Percentiles rank a stretch among this genome's conserved stretches.
phyloP scores from a whole-genome alignment of 2,797 vertebrate species.

The Falco novaeseelandiae region DNA sequence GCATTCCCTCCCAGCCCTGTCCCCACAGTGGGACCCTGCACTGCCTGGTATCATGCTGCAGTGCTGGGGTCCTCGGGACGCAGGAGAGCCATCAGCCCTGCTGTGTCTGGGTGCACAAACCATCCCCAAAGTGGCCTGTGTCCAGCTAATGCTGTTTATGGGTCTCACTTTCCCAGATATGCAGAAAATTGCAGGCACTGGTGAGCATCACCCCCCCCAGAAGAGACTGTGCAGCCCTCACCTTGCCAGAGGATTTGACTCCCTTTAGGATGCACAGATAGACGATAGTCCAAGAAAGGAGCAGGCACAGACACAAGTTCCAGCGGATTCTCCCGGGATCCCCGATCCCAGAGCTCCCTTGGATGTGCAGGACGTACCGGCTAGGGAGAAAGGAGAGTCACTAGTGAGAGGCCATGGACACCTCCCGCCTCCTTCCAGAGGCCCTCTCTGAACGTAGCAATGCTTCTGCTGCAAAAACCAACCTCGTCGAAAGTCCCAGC shows the following conservation, averaged over 20 bases:
- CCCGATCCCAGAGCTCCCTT: constrained; percentile 81
- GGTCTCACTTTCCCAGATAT: not conserved
- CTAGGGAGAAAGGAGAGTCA: constrained; percentile 48
- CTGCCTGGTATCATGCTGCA: accelerated
- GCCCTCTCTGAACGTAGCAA: not conserved
- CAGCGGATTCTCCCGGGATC: constrained; percentile 79
- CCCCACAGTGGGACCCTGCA: not conserved
- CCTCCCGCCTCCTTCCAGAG: not conserved
- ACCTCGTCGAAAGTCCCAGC: not conserved
- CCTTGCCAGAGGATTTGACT: constrained; percentile 85
- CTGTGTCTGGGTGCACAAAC: not conserved
- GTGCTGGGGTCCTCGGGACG: not conserved
- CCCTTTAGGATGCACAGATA: constrained; percentile 84
- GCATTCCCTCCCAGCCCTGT: too few species aligned
- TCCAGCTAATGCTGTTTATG: not conserved
- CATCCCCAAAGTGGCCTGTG: not conserved
- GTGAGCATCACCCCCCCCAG: accelerated
- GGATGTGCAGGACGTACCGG: constrained; percentile 83
- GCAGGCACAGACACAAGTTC: constrained; percentile 83
- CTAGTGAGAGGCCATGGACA: not conserved
- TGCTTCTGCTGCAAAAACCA: not conserved
- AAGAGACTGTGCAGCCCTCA: not conserved
- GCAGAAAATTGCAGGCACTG: not conserved
- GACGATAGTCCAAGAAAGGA: constrained; percentile 82
- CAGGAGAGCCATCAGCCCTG: not conserved